Percentiles rank a stretch among this genome's conserved stretches.
These are phyloP conservation scores for Botrylloides violaceus DNA, from an alignment of 23 tunicate species.

Conservation along the genomic window DNA sequence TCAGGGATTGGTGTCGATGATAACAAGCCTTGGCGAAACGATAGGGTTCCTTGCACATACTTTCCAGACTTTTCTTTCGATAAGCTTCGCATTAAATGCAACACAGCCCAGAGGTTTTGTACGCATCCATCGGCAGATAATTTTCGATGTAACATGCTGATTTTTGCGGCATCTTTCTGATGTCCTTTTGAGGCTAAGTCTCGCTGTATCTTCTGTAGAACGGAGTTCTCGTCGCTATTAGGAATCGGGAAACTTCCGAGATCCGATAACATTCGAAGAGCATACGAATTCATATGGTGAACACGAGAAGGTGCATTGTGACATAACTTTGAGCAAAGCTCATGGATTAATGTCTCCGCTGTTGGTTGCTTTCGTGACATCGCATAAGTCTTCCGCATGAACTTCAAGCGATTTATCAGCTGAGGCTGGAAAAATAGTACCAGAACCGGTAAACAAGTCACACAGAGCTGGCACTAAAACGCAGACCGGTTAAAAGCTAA, in stretches of 20 bases:
- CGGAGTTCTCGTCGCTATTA: conserved; percentile 46
- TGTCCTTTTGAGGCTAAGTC: conserved; percentile 46
- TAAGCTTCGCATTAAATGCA: conserved; percentile 38
- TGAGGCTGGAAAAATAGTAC: no score
- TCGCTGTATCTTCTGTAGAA: conserved; percentile 49
- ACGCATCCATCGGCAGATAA: conserved; percentile 30
- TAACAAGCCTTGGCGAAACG: conserved; percentile 69
- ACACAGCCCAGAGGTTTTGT: conserved; percentile 68
- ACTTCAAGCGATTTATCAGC: no score
- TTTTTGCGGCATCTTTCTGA: conserved; percentile 56
- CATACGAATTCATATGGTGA: conserved; percentile 36
- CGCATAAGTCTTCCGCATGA: no score
- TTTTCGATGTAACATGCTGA: conserved; percentile 43
- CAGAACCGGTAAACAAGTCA: no score
- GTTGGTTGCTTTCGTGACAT: conserved; percentile 20
- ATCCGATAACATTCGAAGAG: conserved; percentile 44
- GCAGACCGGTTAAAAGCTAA: no score
- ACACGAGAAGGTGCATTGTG: conserved; percentile 1
- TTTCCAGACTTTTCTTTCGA: conserved; percentile 39
- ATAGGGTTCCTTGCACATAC: conserved; percentile 29
- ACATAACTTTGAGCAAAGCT: conserved; percentile 24
- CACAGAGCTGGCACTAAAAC: no score
- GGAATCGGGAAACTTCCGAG: conserved; percentile 50
- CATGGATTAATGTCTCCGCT: conserved; percentile 29
- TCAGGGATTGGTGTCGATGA: conserved; percentile 62